Evolutionary conservation across 2,888 invertebrate genomes (phyloP).

Genomic region (Tanypteryx hageni): DNA sequence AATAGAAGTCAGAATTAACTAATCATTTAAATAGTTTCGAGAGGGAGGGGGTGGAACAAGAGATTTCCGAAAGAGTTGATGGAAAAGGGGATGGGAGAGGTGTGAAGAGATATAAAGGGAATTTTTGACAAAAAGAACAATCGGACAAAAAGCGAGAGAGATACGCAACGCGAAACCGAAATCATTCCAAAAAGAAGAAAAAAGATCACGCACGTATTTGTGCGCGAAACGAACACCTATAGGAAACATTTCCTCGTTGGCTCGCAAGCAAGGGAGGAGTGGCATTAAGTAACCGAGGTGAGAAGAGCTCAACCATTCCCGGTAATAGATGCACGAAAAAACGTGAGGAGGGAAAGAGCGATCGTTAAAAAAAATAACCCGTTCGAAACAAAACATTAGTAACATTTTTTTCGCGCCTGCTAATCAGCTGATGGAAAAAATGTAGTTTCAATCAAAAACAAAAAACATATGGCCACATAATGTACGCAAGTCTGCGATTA

Average conservation of each 20-base stretch:
- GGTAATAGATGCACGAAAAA: not conserved
- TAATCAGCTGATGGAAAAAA: not conserved
- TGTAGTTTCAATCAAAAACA: too few species aligned
- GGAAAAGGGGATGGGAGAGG: not conserved
- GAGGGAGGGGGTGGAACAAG: not conserved
- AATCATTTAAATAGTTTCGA: constrained; percentile 9
- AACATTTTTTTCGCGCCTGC: not conserved
- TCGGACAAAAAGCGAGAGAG: not conserved
- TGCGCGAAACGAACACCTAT: not conserved
- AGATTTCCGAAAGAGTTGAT: not conserved
- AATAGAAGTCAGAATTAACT: constrained; percentile 19
- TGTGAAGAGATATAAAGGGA: not conserved
- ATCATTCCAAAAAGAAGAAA: too few species aligned
- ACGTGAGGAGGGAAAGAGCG: not conserved
- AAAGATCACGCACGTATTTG: too few species aligned
- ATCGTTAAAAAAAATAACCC: not conserved
- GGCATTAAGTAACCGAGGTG: not conserved
- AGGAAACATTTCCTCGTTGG: not conserved
- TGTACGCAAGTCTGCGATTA: too few species aligned
- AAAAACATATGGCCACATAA: too few species aligned
- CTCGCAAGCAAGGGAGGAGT: not conserved
- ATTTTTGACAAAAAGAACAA: not conserved
- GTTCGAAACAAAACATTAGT: not conserved
- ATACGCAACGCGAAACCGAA: too few species aligned
- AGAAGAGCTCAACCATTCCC: not conserved